Percentiles rank a stretch among this genome's conserved stretches.
Conservation (phyloP, 1,140 invertebrate species). For the Zaprionus camerounensis region DNA sequence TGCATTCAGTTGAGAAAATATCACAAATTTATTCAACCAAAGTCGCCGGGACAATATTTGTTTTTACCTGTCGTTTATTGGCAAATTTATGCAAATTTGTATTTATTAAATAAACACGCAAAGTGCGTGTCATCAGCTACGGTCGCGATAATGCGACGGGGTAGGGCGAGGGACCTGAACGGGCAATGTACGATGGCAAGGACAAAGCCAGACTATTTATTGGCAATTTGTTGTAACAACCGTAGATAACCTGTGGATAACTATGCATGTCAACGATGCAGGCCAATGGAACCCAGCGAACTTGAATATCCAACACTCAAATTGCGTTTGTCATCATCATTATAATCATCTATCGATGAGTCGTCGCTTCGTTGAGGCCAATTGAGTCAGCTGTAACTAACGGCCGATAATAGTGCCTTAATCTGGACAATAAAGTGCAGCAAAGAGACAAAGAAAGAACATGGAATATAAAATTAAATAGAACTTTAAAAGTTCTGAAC, state of each 20-base stretch:
- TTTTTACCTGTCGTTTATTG: conserved; percentile 39
- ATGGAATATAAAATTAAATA: background rate
- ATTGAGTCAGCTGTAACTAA: conserved; percentile 12
- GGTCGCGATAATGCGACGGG: background rate
- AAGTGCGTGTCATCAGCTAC: conserved; percentile 67
- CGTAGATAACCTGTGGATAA: background rate
- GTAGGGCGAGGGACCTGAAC: background rate
- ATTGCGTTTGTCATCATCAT: conserved; percentile 15
- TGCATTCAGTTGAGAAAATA: conserved; percentile 27
- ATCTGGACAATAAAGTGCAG: background rate
- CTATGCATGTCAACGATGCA: background rate
- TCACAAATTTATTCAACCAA: conserved; percentile 24
- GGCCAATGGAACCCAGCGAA: conserved; percentile 3
- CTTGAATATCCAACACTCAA: background rate
- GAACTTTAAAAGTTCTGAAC: no score
- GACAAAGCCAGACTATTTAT: conserved; percentile 32
- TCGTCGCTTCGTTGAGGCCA: background rate
- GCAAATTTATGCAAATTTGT: conserved; percentile 77
- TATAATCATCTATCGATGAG: background rate
- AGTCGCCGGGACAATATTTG: conserved; percentile 2
- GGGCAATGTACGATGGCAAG: conserved; percentile 63
- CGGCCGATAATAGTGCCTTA: background rate
- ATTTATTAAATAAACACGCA: conserved; percentile 81
- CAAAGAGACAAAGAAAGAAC: background rate
- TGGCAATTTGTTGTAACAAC: conserved; percentile 26